Evolutionary conservation across 2,888 invertebrate species (phyloP), one percentile per base, ranked within the genome.

Genomic region (Lochmaea crataegi): DNA sequence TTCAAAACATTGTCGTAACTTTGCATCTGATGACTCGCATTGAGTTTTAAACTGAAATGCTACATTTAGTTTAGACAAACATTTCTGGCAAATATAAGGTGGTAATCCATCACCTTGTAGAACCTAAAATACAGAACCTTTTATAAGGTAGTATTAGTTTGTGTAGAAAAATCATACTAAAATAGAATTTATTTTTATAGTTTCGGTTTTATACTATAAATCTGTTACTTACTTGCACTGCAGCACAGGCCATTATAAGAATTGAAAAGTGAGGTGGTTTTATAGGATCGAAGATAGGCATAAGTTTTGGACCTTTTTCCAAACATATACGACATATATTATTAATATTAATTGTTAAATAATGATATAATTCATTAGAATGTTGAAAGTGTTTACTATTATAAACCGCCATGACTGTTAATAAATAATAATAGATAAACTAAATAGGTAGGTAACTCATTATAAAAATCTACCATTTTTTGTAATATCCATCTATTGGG

Each of bases 21-120:
- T 86, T n/a, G 83, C 81, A 79, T 87, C 87, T 3, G 87, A 85
- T 3, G 79, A 82, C 78, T 87, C 87, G 75, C 87, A 87, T 64
- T 85, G 85, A n/a, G 84, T 83, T 81, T 87, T 87, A 75, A 87
- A 87, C 75, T 87, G 86, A 75, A 84, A 86, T 53, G 87, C 87
- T 58, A 86, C 83, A 73, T 87, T 86, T 68, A 87, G 76, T 73
- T 85, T 85, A 6, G 86, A 83, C 56, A 87, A 84, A 77, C 87
- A 87, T 79, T 84, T 86, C 68, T 85, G 85, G 76, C 87, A 87
- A 70, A 87, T 87, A 72, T 84, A 85, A 7, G 84, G 82, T 14
- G 87, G 87, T 63, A 87, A 80, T 63, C 86, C 86, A 78, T 87
- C 87, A 42, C 84, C 85, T 81, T 86, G 85, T 61, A 83, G 70